Conservation (phyloP, 1,140 invertebrate species). For the Catajapyx aquilonaris region DNA sequence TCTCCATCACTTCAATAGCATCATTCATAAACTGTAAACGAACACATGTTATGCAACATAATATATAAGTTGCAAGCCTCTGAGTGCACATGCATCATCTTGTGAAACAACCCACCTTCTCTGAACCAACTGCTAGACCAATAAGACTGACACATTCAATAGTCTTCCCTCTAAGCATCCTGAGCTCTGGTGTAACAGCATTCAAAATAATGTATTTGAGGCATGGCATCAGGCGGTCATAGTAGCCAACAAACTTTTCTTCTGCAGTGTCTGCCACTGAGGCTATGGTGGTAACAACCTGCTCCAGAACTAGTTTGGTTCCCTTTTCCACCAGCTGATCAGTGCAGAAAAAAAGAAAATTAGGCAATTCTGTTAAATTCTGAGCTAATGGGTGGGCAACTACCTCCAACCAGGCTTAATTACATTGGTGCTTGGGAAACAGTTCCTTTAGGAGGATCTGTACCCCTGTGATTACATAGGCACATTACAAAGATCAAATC, state of each 20-base stretch:
- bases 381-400: too few species aligned
- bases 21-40: conserved; percentile 57
- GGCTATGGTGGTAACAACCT: conserved; percentile 94
- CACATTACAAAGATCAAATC: too few species aligned
- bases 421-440: too few species aligned
- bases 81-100: not conserved
- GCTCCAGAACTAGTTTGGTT: conserved; percentile 90
- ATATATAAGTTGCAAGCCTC: conserved; percentile 1
- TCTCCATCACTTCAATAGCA: conserved; percentile 90
- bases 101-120: conserved; percentile 37
- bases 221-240: conserved; percentile 74
- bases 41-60: conserved; percentile 8
- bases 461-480: too few species aligned
- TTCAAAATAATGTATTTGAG: conserved; percentile 95
- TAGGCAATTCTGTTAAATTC: not conserved
- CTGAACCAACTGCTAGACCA: conserved; percentile 86
- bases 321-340: conserved; percentile 65
- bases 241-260: conserved; percentile 70
- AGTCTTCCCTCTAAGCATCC: conserved; percentile 78
- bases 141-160: conserved; percentile 98
- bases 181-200: conserved; percentile 66
- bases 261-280: conserved; percentile 97
- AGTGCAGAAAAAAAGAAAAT: conserved; percentile 1
- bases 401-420: too few species aligned
- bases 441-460: too few species aligned